Evolutionary conservation across 1,140 invertebrate species (phyloP).

Genomic region (Calliphora vicina): DNA sequence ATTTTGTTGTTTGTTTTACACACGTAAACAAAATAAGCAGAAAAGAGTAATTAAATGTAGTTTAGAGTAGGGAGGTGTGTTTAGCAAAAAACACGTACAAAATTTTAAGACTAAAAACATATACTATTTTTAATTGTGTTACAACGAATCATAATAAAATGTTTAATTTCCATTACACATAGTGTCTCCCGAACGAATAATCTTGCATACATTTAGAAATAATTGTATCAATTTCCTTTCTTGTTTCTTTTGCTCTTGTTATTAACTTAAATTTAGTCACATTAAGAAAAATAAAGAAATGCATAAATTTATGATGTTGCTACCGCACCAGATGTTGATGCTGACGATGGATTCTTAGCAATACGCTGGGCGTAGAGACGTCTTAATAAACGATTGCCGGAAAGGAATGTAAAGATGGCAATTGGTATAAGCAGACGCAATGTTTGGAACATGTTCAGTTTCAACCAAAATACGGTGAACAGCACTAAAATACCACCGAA

Average conservation of each 20-base stretch:
- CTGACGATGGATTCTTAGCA: constrained; percentile 39
- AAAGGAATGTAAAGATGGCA: constrained; percentile 86
- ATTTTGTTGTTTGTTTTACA: neutral
- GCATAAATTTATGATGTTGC: constrained; percentile 21
- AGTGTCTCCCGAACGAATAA: too few relatives aligned
- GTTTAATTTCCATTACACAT: neutral
- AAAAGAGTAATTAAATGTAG: neutral
- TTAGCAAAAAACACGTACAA: neutral
- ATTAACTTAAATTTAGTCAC: constrained; percentile 16
- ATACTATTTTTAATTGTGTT: neutral
- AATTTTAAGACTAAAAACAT: neutral
- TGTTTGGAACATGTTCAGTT: constrained; percentile 96
- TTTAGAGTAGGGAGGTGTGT: neutral
- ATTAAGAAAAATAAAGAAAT: constrained; percentile 14
- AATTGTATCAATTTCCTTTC: neutral
- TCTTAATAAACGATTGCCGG: constrained; percentile 88
- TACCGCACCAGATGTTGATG: neutral
- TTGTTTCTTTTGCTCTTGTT: neutral
- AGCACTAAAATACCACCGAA: constrained; percentile 85
- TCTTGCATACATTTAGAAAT: too few relatives aligned
- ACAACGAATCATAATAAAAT: neutral
- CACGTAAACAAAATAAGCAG: neutral
- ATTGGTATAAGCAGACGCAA: constrained; percentile 87
- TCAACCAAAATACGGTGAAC: constrained; percentile 90
- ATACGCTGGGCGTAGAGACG: constrained; percentile 54